phyloP scores from a whole-genome alignment of 2,888 invertebrate species.

The Acanthosepion lycidas region DNA sequence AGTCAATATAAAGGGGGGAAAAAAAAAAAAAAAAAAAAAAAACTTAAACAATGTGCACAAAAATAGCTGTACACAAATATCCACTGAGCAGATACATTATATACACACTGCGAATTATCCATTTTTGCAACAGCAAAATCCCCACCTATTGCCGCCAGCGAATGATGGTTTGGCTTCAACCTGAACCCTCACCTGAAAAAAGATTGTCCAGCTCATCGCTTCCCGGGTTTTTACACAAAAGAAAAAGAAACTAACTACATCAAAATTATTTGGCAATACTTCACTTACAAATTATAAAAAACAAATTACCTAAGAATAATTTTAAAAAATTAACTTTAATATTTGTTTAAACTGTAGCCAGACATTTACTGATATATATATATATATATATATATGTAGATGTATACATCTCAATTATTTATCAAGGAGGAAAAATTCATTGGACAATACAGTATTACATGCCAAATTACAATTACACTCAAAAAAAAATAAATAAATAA shows the following conservation, averaged over 20 bases:
- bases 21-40: neutral
- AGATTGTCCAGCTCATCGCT: conserved; percentile 48
- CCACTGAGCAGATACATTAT: neutral
- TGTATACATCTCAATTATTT: conserved; percentile 40
- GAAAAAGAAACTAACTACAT: conserved; percentile 44
- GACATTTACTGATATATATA: conserved; percentile 34
- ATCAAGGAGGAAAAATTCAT: conserved; percentile 24
- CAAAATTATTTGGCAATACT: conserved; percentile 43
- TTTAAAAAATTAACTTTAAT: conserved; percentile 12
- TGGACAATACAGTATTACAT: conserved; percentile 37
- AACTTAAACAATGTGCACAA: conserved; percentile 12
- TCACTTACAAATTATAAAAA: conserved; percentile 46
- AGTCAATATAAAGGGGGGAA: neutral
- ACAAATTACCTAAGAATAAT: conserved; percentile 42
- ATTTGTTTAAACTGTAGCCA: conserved; percentile 41
- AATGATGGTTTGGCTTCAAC: conserved; percentile 48
- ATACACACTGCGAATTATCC: conserved; percentile 53
- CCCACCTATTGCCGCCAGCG: conserved; percentile 47
- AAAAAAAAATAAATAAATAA: neutral
- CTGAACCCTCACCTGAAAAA: conserved; percentile 52
- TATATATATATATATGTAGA: neutral
- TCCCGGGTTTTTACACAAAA: conserved; percentile 47
- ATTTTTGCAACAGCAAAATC: conserved; percentile 45
- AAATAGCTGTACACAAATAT: conserved; percentile 20
- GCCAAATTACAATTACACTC: conserved; percentile 45